A percentile compares a stretch with the other conserved stretches of the same genome.
Conservation (phyloP, 2,113 vertebrate genomes). For the Saguinus midas region DNA sequence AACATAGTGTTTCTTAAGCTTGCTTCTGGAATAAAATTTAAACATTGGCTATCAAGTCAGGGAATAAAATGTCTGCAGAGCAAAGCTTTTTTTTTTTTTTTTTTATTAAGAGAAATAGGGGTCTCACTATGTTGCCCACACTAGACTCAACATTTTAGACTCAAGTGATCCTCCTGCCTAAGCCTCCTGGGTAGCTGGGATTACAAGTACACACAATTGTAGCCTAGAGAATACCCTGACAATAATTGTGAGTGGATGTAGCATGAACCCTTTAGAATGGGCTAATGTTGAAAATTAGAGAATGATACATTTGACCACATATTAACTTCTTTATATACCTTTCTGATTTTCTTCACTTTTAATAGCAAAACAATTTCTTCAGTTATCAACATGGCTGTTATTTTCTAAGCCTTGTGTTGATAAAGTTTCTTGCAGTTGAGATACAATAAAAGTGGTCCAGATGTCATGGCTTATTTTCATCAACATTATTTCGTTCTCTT, state of each 20-base stretch:
- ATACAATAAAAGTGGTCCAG: background rate
- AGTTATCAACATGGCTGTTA: background rate
- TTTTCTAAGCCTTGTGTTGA: background rate
- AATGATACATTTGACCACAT: background rate
- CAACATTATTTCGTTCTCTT: background rate
- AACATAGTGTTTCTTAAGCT: background rate
- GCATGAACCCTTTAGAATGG: background rate
- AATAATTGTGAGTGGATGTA: background rate
- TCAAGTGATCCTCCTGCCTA: background rate
- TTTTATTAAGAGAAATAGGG: background rate
- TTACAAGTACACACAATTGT: background rate
- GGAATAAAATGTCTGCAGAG: background rate
- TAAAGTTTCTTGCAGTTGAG: background rate
- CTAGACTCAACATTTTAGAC: background rate
- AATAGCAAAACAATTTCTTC: background rate
- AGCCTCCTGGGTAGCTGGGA: background rate
- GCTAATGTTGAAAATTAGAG: background rate
- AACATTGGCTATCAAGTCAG: background rate
- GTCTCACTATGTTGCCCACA: background rate
- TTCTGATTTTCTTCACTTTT: background rate
- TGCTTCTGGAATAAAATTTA: background rate
- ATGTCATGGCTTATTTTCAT: conserved; percentile 1
- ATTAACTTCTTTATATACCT: background rate
- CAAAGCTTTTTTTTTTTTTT: background rate
- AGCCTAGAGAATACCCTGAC: background rate